phyloP scores from a whole-genome alignment of 1,140 invertebrate genomes.

The Chymomyza costata region DNA sequence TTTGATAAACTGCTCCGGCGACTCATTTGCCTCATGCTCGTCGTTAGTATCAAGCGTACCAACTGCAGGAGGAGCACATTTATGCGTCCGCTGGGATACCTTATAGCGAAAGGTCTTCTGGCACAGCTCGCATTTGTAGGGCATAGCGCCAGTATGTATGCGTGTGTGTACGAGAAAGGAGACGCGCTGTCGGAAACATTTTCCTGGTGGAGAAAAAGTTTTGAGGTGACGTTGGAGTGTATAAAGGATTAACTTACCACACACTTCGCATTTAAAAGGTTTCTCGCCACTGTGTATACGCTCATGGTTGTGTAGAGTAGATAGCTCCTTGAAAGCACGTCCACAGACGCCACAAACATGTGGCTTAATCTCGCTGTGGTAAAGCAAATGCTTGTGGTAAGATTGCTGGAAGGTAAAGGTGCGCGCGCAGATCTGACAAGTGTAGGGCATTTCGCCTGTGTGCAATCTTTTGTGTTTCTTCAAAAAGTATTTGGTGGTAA shows the following conservation, averaged over 20 bases:
- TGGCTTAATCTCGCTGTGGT: constrained; percentile 90
- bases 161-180: constrained; percentile 89
- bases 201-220: constrained; percentile 78
- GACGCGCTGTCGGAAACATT: constrained; percentile 89
- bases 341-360: constrained; percentile 87
- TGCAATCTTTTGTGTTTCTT: constrained; percentile 92
- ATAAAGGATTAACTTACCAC: constrained; percentile 80
- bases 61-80: constrained; percentile 77
- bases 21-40: constrained; percentile 16
- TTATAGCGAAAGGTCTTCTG: constrained; percentile 90
- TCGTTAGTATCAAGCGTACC: constrained; percentile 19
- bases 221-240: too few species aligned
- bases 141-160: constrained; percentile 82
- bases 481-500: constrained; percentile 92
- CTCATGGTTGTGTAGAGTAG: constrained; percentile 91
- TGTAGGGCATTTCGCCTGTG: constrained; percentile 90
- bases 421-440: constrained; percentile 89
- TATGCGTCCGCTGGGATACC: constrained; percentile 88
- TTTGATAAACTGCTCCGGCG: constrained; percentile 62
- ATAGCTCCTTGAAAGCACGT: constrained; percentile 90
- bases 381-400: constrained; percentile 91
- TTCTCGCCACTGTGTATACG: constrained; percentile 92
- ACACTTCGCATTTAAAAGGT: constrained; percentile 92
- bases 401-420: constrained; percentile 94
- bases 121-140: constrained; percentile 87